Evolutionary conservation across 1,140 invertebrate genomes (phyloP), one percentile per base, ranked within the genome.

Genomic region (Trichonephila inaurata): DNA sequence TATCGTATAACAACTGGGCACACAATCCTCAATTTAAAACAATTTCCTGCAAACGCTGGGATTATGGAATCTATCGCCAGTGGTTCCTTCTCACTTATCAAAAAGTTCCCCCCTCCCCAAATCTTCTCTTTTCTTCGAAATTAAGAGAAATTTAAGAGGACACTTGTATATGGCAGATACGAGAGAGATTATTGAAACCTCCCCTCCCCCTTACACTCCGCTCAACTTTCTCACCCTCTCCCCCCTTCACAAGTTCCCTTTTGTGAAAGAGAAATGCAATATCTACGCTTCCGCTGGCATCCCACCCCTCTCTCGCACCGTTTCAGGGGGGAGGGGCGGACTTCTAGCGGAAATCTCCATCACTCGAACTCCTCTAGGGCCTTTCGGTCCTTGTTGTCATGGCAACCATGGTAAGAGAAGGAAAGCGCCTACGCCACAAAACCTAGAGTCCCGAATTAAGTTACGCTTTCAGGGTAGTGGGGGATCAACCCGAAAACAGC

Each of bases 81-180:
- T 77, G 72, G 72, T 28, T 33, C 72, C 28, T 18, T 18, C 72
- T 69, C 87, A 61, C 87, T 69, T 89, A 89, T 89, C 87, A 89
- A 89, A 89, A 89, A 89, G 28, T 28, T 77, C 72, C 28, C 87
- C 33, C 21, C 69, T 72, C 69, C 24, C 87, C 19, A 89, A 62
- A 69, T 19, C 60, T n/a, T 69, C 64, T 62, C 40, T 51, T 89
- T 64, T 69, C 85, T 87, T 69, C 87, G 62, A 89, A 89, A 89
- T 89, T 89, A 89, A 89, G 87, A 89, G 87, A 89, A 89, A 89
- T 89, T 89, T 89, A 89, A 89, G 87, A 89, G 62, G 87, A 89
- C 87, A 89, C 87, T 89, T 89, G 87, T 69, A 64, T 69, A n/a
- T 40, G 60, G 64, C 87, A 89, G 87, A 89, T 62, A 64, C 87